Conservation (phyloP, 2,113 vertebrate species). For the Sebastes schlegelii region DNA sequence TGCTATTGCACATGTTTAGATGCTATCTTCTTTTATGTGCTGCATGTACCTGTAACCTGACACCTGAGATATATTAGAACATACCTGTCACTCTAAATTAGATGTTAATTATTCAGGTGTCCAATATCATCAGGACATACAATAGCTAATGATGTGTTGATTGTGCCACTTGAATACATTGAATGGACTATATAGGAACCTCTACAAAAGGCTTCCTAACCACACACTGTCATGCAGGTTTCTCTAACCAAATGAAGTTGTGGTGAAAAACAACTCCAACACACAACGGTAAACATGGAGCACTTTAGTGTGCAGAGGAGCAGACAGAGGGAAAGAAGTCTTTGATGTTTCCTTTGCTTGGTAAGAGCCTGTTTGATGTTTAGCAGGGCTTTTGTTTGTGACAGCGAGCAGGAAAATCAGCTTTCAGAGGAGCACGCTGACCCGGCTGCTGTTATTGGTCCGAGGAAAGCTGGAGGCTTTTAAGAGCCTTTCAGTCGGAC, state of each 20-base stretch:
- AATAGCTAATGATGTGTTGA: neutral
- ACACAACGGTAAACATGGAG: neutral
- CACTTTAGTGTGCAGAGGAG: neutral
- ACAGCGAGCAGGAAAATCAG: neutral
- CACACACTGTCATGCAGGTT: neutral
- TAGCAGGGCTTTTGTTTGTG: slow-evolving; percentile 9
- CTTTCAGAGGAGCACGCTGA: neutral
- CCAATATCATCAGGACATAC: neutral
- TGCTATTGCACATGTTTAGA: neutral
- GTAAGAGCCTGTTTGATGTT: slow-evolving; percentile 21
- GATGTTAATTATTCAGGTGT: neutral
- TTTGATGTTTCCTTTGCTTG: slow-evolving; percentile 9
- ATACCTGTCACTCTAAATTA: neutral
- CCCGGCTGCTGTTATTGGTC: neutral
- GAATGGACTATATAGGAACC: neutral
- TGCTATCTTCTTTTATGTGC: neutral
- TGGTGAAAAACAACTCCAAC: neutral
- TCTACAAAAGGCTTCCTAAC: neutral
- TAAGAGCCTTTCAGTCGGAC: neutral
- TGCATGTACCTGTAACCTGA: neutral
- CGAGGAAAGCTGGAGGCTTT: neutral
- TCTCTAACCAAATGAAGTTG: neutral
- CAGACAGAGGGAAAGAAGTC: neutral
- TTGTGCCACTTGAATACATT: neutral
- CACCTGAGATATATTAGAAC: neutral